Evolutionary conservation across 2,888 invertebrate species (phyloP).

Genomic region (Bombylius discolor): DNA sequence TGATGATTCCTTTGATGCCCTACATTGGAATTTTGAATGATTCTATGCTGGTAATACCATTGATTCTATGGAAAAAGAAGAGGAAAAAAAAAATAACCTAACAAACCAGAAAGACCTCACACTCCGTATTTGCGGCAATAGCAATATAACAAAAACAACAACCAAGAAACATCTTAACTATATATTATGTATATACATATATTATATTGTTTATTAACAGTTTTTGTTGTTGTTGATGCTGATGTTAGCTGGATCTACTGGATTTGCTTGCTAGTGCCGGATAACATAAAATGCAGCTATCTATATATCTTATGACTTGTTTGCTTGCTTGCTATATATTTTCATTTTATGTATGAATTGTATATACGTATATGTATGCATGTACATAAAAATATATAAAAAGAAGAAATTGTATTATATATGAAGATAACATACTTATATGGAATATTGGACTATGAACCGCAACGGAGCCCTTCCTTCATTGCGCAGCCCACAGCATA

Average conservation of each 20-base stretch:
- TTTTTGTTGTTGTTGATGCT: too few species aligned
- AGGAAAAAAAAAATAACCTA: neutral
- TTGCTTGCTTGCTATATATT: too few species aligned
- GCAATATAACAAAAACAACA: neutral
- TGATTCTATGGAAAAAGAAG: neutral
- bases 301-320: too few species aligned
- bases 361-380: too few species aligned
- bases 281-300: too few species aligned
- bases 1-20: neutral
- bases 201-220: neutral
- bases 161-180: neutral
- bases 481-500: neutral
- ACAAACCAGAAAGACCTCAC: constrained; percentile 4
- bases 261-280: too few species aligned
- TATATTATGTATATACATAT: neutral
- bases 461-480: constrained; percentile 2
- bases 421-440: neutral
- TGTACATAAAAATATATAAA: too few species aligned
- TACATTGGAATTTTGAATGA: constrained; percentile 1
- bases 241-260: too few species aligned
- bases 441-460: neutral
- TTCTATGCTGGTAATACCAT: neutral
- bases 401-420: neutral
- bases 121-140: neutral
- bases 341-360: too few species aligned